Evolutionary conservation across 2,888 invertebrate genomes (phyloP).

Genomic region (Clitarchus hookeri): DNA sequence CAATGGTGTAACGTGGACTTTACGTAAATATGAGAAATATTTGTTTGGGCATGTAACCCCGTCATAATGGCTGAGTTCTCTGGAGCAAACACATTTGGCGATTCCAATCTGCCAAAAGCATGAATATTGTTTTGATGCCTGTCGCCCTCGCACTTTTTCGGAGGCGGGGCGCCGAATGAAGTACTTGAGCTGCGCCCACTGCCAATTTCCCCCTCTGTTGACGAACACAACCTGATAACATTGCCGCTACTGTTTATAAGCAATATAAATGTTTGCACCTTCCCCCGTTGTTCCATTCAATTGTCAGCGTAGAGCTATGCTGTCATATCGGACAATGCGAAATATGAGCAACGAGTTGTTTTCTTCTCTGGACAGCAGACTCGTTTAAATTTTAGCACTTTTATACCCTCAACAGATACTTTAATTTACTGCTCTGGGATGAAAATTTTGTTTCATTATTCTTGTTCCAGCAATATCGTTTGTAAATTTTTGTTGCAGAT

Average conservation of each 20-base stretch:
- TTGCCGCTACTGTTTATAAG: background rate
- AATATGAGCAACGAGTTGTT: background rate
- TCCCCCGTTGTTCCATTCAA: background rate
- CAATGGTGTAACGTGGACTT: too few relatives aligned
- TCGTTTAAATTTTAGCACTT: too few relatives aligned
- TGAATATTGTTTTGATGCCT: background rate
- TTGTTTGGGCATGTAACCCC: background rate
- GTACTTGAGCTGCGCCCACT: background rate
- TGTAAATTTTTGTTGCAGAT: too few relatives aligned
- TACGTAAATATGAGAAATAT: background rate
- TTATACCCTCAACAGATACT: too few relatives aligned
- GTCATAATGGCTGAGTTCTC: background rate
- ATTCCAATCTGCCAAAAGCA: background rate
- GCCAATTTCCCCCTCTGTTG: background rate
- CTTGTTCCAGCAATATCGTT: too few relatives aligned
- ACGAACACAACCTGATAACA: background rate
- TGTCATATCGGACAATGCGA: constrained; percentile 14
- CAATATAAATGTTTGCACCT: constrained; percentile 5
- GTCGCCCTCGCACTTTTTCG: background rate
- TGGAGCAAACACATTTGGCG: background rate
- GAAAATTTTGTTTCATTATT: too few relatives aligned
- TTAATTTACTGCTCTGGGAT: too few relatives aligned
- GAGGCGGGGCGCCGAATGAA: too few relatives aligned
- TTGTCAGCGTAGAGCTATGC: background rate
- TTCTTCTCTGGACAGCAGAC: background rate